These are phyloP conservation scores for Plectropomus leopardus DNA, from an alignment of 2,113 vertebrate species.

Conservation along the genomic window DNA sequence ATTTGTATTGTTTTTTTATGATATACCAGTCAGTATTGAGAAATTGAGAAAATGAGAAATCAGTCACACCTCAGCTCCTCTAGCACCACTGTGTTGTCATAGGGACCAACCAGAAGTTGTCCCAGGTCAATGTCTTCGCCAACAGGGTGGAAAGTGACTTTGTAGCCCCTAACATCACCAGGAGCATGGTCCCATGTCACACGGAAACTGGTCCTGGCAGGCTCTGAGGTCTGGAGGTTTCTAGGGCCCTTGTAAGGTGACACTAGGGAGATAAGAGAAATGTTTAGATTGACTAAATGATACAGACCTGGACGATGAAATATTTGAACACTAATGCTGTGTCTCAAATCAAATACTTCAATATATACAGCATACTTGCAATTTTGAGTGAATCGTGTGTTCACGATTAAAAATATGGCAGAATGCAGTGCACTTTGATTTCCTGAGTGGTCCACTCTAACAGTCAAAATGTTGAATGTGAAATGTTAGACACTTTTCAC, in stretches of 20 bases:
- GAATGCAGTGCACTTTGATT: too few species aligned
- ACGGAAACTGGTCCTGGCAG: conserved; percentile 94
- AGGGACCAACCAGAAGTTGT: conserved; percentile 92
- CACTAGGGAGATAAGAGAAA: conserved; percentile 80
- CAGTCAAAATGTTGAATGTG: too few species aligned
- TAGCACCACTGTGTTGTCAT: conserved; percentile 96
- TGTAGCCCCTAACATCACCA: conserved; percentile 94
- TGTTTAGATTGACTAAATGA: not conserved
- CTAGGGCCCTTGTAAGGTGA: conserved; percentile 94
- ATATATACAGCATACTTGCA: too few species aligned
- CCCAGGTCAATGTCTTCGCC: conserved; percentile 89
- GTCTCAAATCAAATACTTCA: too few species aligned
- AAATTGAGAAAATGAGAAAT: conserved; percentile 9
- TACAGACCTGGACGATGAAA: not conserved
- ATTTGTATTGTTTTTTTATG: not conserved
- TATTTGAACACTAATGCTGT: not conserved
- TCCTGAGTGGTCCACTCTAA: too few species aligned
- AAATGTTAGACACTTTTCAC: too few species aligned
- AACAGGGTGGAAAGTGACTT: conserved; percentile 92
- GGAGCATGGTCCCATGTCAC: conserved; percentile 97
- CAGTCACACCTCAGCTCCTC: conserved; percentile 94
- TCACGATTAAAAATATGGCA: too few species aligned
- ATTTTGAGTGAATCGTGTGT: too few species aligned
- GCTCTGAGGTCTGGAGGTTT: conserved; percentile 96
- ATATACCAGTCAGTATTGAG: too few species aligned